Percentiles rank a stretch among this genome's conserved stretches.
Conservation (phyloP, 2,797 vertebrate genomes). For the Eospalax fontanierii region DNA sequence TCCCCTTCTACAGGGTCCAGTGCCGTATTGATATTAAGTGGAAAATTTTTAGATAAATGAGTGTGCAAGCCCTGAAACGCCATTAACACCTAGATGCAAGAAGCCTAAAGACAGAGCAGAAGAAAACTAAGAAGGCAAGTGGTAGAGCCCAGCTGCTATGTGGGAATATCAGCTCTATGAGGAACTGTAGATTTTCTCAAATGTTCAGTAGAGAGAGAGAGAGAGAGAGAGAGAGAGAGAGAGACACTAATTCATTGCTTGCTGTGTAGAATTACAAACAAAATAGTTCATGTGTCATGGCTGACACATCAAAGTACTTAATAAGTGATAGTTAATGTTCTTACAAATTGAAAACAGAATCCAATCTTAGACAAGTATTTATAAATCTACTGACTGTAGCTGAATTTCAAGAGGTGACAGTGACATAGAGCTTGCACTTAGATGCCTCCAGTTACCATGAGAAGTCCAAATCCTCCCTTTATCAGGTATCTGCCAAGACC, state of each 20-base stretch:
- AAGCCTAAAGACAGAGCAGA: neutral
- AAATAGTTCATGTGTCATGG: constrained; percentile 37
- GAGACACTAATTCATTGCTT: neutral
- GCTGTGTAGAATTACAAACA: constrained; percentile 9
- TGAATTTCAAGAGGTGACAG: constrained; percentile 72
- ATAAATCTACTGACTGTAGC: constrained; percentile 68
- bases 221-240: neutral
- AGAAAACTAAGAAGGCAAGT: neutral
- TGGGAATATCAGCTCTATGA: neutral
- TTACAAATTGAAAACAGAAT: constrained; percentile 71
- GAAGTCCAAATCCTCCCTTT: constrained; percentile 58
- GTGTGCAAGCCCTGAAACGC: neutral
- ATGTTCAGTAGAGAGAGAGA: neutral
- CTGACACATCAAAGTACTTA: constrained; percentile 24
- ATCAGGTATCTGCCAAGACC: constrained; percentile 63
- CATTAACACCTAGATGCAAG: neutral
- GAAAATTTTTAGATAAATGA: neutral
- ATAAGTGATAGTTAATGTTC: constrained; percentile 71
- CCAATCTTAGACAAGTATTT: constrained; percentile 73
- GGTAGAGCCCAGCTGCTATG: neutral
- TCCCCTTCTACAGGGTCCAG: neutral
- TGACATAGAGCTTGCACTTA: constrained; percentile 31
- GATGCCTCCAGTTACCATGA: constrained; percentile 61
- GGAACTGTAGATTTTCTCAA: neutral
- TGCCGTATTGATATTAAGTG: neutral